Percentiles rank a stretch among this genome's conserved stretches.
phyloP scores from a whole-genome alignment of 2,888 invertebrate species.

The Lepidocyrtinus sp. region DNA sequence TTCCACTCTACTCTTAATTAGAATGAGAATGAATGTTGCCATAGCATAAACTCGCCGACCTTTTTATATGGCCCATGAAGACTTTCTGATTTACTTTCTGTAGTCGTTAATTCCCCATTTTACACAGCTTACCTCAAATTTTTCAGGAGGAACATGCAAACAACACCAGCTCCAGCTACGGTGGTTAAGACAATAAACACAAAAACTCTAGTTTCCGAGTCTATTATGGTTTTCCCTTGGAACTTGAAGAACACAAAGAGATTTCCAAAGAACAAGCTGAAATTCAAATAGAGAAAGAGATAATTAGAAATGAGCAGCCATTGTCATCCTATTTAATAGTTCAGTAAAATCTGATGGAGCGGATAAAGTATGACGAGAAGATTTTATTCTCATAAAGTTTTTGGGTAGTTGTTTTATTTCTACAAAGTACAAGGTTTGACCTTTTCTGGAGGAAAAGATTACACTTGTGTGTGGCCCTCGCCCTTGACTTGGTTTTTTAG shows the following conservation, averaged over 20 bases:
- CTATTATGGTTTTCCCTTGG: conserved; percentile 83
- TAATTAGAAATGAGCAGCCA: background rate
- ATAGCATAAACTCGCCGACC: no score
- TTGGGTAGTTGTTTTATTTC: background rate
- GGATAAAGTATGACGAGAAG: background rate
- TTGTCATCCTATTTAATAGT: background rate
- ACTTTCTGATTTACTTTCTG: background rate
- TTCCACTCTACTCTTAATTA: background rate
- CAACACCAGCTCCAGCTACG: conserved; percentile 80
- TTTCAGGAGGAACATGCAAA: conserved; percentile 72
- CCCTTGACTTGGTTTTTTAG: background rate
- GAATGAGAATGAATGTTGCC: background rate
- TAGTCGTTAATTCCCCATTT: background rate
- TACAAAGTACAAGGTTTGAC: background rate
- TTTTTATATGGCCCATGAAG: no score
- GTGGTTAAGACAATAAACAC: conserved; percentile 86
- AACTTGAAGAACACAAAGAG: conserved; percentile 94
- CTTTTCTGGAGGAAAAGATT: background rate
- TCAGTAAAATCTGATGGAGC: no score
- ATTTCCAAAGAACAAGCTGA: conserved; percentile 95
- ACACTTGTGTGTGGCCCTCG: no score
- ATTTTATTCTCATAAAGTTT: background rate
- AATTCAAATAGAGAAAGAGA: conserved; percentile 71
- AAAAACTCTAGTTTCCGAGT: conserved; percentile 80
- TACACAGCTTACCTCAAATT: conserved; percentile 54